Evolutionary conservation across 2,888 invertebrate genomes (phyloP).

Genomic region (Lasiommata megera): DNA sequence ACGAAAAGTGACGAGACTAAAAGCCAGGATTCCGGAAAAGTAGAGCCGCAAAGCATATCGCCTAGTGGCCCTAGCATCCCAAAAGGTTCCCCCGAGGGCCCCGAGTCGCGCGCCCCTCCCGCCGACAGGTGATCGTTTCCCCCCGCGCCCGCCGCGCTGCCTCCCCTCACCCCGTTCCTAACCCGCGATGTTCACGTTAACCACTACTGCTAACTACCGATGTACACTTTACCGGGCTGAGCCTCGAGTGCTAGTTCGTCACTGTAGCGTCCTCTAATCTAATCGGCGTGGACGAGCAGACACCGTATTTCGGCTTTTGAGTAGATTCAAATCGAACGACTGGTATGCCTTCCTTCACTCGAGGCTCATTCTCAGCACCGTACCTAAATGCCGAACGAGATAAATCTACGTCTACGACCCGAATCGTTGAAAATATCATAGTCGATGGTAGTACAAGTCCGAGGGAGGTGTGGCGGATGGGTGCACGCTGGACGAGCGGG

Average conservation of each 20-base stretch:
- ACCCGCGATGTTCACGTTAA: neutral
- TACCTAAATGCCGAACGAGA: too few relatives aligned
- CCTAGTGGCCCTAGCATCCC: neutral
- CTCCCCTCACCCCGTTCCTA: neutral
- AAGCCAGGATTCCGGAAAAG: neutral
- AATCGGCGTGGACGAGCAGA: too few relatives aligned
- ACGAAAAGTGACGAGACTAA: neutral
- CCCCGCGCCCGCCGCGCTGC: conserved; percentile 12
- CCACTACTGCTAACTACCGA: conserved; percentile 1
- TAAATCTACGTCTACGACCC: too few relatives aligned
- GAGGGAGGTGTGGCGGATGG: neutral
- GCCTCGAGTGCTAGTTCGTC: too few relatives aligned
- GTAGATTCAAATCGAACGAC: too few relatives aligned
- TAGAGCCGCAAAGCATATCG: neutral
- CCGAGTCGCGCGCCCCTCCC: neutral
- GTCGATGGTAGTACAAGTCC: neutral
- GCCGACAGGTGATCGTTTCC: conserved; percentile 11
- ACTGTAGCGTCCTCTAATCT: too few relatives aligned
- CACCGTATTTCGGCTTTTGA: too few relatives aligned
- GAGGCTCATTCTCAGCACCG: too few relatives aligned
- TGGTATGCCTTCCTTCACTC: too few relatives aligned
- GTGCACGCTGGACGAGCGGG: too few relatives aligned
- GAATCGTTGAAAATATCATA: too few relatives aligned
- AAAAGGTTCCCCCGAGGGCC: neutral
- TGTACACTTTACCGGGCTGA: too few relatives aligned